Evolutionary conservation across 2,888 invertebrate genomes (phyloP), one percentile per base, ranked within the genome.

Genomic region (Cerceris ruficornis): DNA sequence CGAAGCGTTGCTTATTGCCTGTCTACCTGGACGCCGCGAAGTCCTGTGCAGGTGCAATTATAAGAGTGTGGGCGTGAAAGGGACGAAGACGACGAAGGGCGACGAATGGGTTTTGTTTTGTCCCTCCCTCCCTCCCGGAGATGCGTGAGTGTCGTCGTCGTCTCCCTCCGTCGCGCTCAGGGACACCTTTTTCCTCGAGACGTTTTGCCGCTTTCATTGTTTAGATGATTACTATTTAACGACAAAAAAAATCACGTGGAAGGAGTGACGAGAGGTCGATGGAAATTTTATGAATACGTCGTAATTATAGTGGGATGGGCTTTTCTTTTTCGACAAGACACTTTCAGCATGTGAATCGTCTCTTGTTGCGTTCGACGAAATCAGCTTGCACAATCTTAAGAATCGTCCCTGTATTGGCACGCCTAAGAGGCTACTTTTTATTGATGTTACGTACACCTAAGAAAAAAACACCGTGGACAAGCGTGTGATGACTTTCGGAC

Each of bases 141-240:
- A 79, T 69, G 42, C 52, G 15, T 67, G 58, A 50, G 67, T 42
- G 52, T 59, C 72, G 71, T 72, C 69, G 76, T 81, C 76, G 76
- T 73, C 79, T 52, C 79, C 79, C 79, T 75, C 67, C 75, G 80
- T 77, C 78, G 81, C 75, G 74, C 75, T 71, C 77, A 79, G 82
- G 82, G 75, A 82, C 72, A 77, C 78, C 79, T 77, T 82, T 85
- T 83, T 83, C 83, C 77, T 84, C 79, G 87, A 89, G 80, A 89
- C 86, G 86, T 87, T 89, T 89, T 90, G 90, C 89, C 87, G 91
- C 91, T 91, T 91, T 91, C 86, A 89, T 91, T 90, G 90, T 91
- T 91, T 91, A 91, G 90, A 91, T 90, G 89, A 89, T 87, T 90
- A 89, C 87, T 89, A 87, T 88, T 86, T 83, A 87, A 87, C 84